phyloP scores from a whole-genome alignment of 2,113 vertebrate species.

The Cheilinus undulatus region DNA sequence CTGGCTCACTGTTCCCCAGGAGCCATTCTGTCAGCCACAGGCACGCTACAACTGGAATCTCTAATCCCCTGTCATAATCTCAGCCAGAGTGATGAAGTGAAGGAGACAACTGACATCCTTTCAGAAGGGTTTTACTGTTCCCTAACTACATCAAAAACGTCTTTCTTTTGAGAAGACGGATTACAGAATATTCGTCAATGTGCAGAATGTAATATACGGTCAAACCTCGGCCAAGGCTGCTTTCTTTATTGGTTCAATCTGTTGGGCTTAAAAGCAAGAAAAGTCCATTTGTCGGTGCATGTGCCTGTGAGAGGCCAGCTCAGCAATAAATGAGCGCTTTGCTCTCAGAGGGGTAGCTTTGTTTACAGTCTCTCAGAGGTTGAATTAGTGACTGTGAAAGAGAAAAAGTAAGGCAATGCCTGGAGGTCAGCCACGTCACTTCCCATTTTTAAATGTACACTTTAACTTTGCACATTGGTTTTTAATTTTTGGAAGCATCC shows the following conservation, averaged over 20 bases:
- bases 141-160: conserved; percentile 33
- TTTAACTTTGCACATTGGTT: conserved; percentile 21
- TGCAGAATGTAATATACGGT: background rate
- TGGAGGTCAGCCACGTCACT: conserved; percentile 14
- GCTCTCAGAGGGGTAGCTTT: conserved; percentile 17
- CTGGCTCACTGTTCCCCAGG: conserved; percentile 63
- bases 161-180: conserved; percentile 7
- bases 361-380: conserved; percentile 35
- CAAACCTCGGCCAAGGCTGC: background rate
- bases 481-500: conserved; percentile 41
- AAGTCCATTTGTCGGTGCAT: conserved; percentile 16
- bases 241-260: conserved; percentile 35
- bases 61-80: conserved; percentile 67
- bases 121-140: conserved; percentile 45
- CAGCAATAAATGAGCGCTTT: conserved; percentile 47
- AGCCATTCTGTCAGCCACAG: conserved; percentile 70
- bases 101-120: conserved; percentile 53
- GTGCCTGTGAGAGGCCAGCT: conserved; percentile 9
- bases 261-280: conserved; percentile 24
- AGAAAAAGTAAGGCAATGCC: conserved; percentile 13
- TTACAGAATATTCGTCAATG: conserved; percentile 17
- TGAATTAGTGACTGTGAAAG: conserved; percentile 30
- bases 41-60: conserved; percentile 58
- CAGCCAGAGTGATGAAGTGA: conserved; percentile 58
- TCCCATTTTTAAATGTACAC: background rate